Conservation (phyloP, 2,113 vertebrate species). For the Leptosomus discolor region DNA sequence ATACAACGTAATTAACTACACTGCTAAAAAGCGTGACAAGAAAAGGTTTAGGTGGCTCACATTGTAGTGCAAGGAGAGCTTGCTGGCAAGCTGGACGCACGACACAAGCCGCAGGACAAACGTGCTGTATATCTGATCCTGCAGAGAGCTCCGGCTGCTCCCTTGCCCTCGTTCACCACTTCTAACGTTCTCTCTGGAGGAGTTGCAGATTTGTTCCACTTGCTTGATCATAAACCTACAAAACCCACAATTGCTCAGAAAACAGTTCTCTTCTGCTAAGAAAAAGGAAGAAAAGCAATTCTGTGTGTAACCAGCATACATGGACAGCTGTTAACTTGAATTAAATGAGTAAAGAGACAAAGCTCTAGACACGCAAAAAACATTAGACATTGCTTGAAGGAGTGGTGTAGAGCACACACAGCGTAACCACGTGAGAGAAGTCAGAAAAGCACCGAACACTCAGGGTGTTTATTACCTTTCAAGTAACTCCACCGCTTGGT, state of each 20-base stretch:
- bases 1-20: too few relatives aligned
- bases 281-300: background rate
- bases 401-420: fast-evolving
- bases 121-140: slow-evolving; percentile 69
- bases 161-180: background rate
- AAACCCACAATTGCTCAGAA: background rate
- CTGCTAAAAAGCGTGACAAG: background rate
- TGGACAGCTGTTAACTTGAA: fast-evolving
- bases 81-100: slow-evolving; percentile 90
- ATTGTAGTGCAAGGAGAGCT: slow-evolving; percentile 81
- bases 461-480: slow-evolving; percentile 66
- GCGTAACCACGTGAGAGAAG: fast-evolving
- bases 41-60: slow-evolving; percentile 69
- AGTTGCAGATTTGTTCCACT: slow-evolving; percentile 66
- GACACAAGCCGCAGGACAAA: slow-evolving; percentile 83
- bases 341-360: background rate
- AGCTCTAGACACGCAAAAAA: background rate
- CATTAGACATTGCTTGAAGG: fast-evolving
- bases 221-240: slow-evolving; percentile 88
- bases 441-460: fast-evolving
- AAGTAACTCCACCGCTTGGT: slow-evolving; percentile 80
- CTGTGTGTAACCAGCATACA: fast-evolving
- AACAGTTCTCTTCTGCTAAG: background rate
- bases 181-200: background rate
- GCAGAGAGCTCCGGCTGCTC: slow-evolving; percentile 64